Evolutionary conservation across 35 echinoderm and acorn worm genomes (phyloP).

Genomic region (Ophioderma brevispina): DNA sequence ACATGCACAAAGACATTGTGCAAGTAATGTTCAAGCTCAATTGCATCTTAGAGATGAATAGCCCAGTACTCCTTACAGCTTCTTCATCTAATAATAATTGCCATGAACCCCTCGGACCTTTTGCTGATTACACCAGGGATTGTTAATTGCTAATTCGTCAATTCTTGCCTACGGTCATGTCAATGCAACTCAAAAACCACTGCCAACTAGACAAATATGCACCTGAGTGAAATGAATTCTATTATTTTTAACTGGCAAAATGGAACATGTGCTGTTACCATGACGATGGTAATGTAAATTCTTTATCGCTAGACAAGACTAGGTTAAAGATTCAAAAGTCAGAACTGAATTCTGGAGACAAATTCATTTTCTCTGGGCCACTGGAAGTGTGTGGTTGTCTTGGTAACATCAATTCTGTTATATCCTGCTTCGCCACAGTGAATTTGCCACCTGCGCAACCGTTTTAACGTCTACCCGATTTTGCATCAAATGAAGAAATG

Average conservation of each 20-base stretch:
- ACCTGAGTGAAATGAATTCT: neutral
- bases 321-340: neutral
- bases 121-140: neutral
- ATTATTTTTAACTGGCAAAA: neutral
- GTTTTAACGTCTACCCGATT: neutral
- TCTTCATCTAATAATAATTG: neutral
- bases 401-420: neutral
- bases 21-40: too few relatives aligned
- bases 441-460: neutral
- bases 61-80: too few relatives aligned
- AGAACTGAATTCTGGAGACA: neutral
- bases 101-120: neutral
- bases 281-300: neutral
- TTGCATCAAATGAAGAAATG: neutral
- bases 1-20: too few relatives aligned
- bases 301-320: neutral
- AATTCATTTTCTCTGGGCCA: slow-evolving; percentile 10
- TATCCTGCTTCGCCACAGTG: neutral
- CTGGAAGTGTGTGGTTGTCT: neutral
- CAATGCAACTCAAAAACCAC: neutral
- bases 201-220: neutral
- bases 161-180: neutral
- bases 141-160: neutral
- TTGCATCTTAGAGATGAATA: too few relatives aligned
- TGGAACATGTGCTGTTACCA: neutral